Conservation (phyloP, 2,797 vertebrate genomes). For the Lepidocolaptes lacrymiger region DNA sequence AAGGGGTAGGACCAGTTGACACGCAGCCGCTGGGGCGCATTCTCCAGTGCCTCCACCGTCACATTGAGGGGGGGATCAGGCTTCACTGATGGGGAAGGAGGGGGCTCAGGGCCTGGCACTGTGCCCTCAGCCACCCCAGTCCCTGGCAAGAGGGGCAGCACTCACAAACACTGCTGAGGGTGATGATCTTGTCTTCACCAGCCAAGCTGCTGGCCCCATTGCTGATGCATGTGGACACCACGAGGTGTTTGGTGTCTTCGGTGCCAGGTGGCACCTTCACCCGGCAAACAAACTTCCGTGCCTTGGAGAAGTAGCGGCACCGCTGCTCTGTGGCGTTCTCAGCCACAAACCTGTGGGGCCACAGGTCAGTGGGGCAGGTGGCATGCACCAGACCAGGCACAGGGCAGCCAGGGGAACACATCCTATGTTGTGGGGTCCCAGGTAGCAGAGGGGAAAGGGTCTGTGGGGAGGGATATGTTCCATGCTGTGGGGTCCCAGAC, state of each 20-base stretch:
- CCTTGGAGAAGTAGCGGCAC: conserved; percentile 75
- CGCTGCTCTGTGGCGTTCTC: background rate
- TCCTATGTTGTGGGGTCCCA: background rate
- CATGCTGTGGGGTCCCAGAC: background rate
- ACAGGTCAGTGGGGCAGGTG: background rate
- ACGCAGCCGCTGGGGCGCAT: conserved; percentile 53
- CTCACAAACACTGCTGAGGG: conserved; percentile 77
- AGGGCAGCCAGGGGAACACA: background rate
- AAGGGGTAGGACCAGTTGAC: conserved; percentile 83
- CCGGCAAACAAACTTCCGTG: conserved; percentile 79
- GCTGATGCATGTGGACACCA: conserved; percentile 77
- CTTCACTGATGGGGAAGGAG: conserved; percentile 76
- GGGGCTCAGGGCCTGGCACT: background rate
- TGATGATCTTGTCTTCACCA: conserved; percentile 65
- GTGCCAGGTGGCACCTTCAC: conserved; percentile 63
- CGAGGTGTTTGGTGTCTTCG: conserved; percentile 32
- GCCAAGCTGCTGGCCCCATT: conserved; percentile 65
- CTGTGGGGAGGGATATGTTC: background rate
- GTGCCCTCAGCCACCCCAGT: accelerated
- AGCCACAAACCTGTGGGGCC: background rate
- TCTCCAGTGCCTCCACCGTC: conserved; percentile 37
- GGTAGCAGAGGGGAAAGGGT: background rate
- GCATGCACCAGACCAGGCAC: background rate
- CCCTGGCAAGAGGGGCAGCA: background rate
- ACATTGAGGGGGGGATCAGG: conserved; percentile 84